Evolutionary conservation across 2,888 invertebrate species (phyloP).

Genomic region (Metallyticus violacea): DNA sequence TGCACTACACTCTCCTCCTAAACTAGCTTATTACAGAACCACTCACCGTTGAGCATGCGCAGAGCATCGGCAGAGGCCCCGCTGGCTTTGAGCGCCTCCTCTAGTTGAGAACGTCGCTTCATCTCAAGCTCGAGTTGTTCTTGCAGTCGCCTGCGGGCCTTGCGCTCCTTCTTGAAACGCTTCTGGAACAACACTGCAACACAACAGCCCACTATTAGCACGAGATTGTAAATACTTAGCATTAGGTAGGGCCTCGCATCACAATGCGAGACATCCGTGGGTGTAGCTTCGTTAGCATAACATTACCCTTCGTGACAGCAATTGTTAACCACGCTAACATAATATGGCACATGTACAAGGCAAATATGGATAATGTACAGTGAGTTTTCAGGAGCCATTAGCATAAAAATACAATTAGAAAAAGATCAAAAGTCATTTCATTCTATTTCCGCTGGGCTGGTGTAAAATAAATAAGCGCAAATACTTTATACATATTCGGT

Average conservation of each 20-base stretch:
- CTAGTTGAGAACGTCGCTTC: constrained; percentile 74
- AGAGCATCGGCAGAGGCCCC: constrained; percentile 74
- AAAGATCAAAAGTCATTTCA: no score
- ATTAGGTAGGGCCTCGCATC: not conserved
- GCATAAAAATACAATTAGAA: no score
- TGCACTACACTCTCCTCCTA: no score
- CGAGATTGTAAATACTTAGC: not conserved
- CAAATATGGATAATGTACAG: no score
- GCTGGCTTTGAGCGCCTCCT: constrained; percentile 75
- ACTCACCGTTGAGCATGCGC: constrained; percentile 74
- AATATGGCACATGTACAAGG: no score
- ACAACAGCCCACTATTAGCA: not conserved
- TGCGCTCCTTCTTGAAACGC: constrained; percentile 82
- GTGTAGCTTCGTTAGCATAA: not conserved
- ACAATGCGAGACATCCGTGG: not conserved
- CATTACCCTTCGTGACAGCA: not conserved
- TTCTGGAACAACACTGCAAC: constrained; percentile 84
- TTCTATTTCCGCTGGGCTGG: no score
- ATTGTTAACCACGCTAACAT: not conserved
- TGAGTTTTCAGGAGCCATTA: no score
- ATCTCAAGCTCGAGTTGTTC: constrained; percentile 80
- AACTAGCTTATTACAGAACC: not conserved
- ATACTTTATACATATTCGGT: no score
- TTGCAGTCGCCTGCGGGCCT: constrained; percentile 77
- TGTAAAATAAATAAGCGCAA: no score